Base-by-base conservation (phyloP, 1,140 invertebrate genomes). In the Drosophila sp. region DNA sequence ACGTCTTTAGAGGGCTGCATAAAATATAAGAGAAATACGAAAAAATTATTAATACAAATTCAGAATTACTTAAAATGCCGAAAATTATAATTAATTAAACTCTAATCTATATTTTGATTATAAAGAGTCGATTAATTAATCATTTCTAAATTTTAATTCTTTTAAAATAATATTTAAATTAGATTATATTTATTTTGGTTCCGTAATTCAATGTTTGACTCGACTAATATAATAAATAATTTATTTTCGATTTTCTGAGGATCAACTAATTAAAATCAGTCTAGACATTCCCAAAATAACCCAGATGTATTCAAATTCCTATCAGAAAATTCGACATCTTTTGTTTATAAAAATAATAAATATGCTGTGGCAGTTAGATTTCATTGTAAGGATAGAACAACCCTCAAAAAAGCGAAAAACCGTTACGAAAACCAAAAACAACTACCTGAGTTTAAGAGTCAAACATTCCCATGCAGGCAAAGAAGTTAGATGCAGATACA, bases 1-100 rank as follows among this genome's bases (percentile, higher is more conserved):
- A 90, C 36, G 84, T 72, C 76, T 95, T 95, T 48, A 93, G 89
- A 16, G 94, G 94, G 72, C 94, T 94, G 78, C 11, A 92, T 82
- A 2, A 4, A 3, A 1, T 2, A 4, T 34, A 11, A 29, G 9
- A 29, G 9, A 0, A 1, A 9, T n/a, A 50, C n/a, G 5, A 4
- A 34, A 36, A 27, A 11, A 14, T 32, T 0, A 41, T 16, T 18
- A 21, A 16, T 43, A 43, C 3, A 5, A 43, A 41, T 41, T n/a
- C 8, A 0, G 40, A 13, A 41, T 41, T 4, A 14, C 1, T 21
- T 21, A 21, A 21, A 21, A 21, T 21, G 4, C 21, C n/a, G n/a
- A n/a, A n/a, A n/a, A n/a, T n/a, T n/a, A n/a, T n/a, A n/a, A n/a
- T n/a, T n/a, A n/a, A n/a, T n/a, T n/a, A n/a, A n/a, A n/a, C n/a